Base-by-base conservation (phyloP, 1,140 invertebrate species). In the Scaptomyza montana region DNA sequence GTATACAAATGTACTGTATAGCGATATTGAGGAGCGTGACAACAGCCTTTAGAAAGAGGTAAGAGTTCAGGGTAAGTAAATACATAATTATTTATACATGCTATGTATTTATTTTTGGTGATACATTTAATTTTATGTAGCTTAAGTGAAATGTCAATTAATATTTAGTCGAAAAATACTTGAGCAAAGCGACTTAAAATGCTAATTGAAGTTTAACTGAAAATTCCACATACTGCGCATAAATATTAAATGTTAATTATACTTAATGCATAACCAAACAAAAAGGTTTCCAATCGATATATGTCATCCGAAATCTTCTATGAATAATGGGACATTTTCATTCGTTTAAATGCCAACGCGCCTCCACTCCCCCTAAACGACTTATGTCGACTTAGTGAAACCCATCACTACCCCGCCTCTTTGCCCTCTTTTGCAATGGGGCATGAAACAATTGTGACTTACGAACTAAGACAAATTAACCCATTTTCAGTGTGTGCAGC, bases 401-500 rank as follows among this genome's bases (percentile, higher is more conserved):
- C 5, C 30, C 30, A 3, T 43, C 12, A n/a, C 0, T n/a, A 5
- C 33, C 51, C 51, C 39, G 41, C 36, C 33, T 54, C 10, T 9
- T 5, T 13, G 28, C 50, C 53, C 7, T 25, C 39, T 9, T 7
- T 21, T 1, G 7, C 33, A 70, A 71, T 64, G 59, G 55, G 68
- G 60, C 74, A 84, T 81, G 51, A 76, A 80, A 79, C 80, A 84
- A 84, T 84, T 84, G 78, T 68, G 80, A 85, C 80, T 84, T 85
- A 84, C 9, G 19, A 77, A 74, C 80, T 85, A 86, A 85, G 80
- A 86, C 81, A 85, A 85, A 77, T 80, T 68, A 84, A 85, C 80
- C 57, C 74, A 33, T 33, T 67, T 69, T 57, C 33, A 33, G 30
- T 33, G 30, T 5, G 30, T 6, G 30, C 30, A 33, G 77, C 60